Evolutionary conservation across 2,888 invertebrate genomes (phyloP), one percentile per base, ranked within the genome.

Genomic region (Lochmaea crataegi): DNA sequence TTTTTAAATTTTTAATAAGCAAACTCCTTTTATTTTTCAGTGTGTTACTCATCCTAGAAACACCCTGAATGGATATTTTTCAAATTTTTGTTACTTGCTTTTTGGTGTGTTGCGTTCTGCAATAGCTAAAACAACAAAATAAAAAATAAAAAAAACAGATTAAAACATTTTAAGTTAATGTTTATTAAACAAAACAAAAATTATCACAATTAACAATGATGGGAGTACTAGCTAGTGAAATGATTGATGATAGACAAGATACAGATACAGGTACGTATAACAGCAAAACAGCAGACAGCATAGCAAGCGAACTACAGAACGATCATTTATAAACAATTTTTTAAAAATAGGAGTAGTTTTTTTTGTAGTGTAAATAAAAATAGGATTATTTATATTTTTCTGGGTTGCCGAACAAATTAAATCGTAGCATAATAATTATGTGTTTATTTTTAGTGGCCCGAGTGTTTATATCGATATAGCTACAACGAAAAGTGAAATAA

Each of bases 281-380:
- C 68, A 76, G 74, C 74, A 74, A 73, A 65, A 76, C 64, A 76
- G 76, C 76, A 74, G 72, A 76, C 72, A 76, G 76, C 76, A 72
- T 68, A 74, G 76, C 76, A 76, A 76, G 74, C 69, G 32, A 41
- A 68, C 51, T 38, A 61, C 69, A 69, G 64, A 69, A 69, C 69
- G 63, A 63, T 63, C 42, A 63, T 69, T 69, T 53, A 16, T 57
- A 67, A 41, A 66, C 12, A 42, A 32, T n/a, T n/a, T n/a, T n/a
- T n/a, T n/a, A n/a, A n/a, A n/a, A n/a, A n/a, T n/a, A n/a, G n/a
- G n/a, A n/a, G n/a, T n/a, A n/a, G n/a, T n/a, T n/a, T n/a, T n/a
- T n/a, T n/a, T n/a, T n/a, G n/a, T n/a, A n/a, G n/a, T n/a, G n/a
- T n/a, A n/a, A n/a, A n/a, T n/a, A n/a, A n/a, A n/a, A n/a, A n/a